Percentiles rank a stretch among this genome's conserved stretches.
Evolutionary conservation across 2,113 vertebrate species (phyloP).

Genomic region (Urocolius indicus): DNA sequence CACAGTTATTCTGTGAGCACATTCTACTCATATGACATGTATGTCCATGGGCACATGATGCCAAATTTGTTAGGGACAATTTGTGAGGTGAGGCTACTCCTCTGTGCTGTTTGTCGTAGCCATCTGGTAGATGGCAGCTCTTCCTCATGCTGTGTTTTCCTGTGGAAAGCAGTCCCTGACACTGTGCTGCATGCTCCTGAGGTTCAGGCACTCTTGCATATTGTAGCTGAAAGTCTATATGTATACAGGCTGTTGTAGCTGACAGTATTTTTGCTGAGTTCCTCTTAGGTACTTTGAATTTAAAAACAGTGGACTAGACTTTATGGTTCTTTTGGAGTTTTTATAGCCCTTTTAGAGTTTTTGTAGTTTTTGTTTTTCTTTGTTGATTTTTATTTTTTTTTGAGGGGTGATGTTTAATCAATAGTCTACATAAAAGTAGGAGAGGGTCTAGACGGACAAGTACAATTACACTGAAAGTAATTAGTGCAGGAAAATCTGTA

Average conservation of each 20-base stretch:
- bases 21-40: rapidly evolving
- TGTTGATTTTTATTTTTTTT: not conserved
- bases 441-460: not conserved
- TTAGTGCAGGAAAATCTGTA: not conserved
- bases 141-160: not conserved
- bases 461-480: not conserved
- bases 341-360: not conserved
- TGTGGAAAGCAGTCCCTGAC: not conserved
- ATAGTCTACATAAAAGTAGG: not conserved
- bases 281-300: not conserved
- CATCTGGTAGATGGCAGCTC: not conserved
- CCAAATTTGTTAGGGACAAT: not conserved
- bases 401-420: not conserved
- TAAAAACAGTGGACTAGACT: not conserved
- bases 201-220: not conserved
- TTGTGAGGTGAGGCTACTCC: not conserved
- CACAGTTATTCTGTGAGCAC: rapidly evolving
- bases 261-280: not conserved
- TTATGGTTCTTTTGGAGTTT: not conserved
- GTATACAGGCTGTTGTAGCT: not conserved
- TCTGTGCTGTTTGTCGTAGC: not conserved
- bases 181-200: rapidly evolving
- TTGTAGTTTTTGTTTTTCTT: not conserved
- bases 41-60: rapidly evolving
- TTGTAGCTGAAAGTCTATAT: rapidly evolving